Percentiles rank a stretch among this genome's conserved stretches.
Conservation (phyloP, 2,888 invertebrate species). For the Gasteruption jaculator region DNA sequence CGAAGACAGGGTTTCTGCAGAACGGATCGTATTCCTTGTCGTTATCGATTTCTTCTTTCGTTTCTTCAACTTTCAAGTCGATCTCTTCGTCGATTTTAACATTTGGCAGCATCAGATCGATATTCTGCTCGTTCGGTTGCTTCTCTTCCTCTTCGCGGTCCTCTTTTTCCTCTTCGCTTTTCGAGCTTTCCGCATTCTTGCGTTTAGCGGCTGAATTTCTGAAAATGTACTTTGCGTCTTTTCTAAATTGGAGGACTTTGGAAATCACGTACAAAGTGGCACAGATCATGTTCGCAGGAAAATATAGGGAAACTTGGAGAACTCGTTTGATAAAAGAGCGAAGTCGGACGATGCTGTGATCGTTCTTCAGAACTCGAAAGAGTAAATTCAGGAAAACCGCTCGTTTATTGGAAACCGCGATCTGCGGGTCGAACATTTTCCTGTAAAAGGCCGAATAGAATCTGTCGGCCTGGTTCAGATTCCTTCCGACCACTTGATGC, state of each 20-base stretch:
- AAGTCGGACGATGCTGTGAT: conserved; percentile 66
- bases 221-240: conserved; percentile 30
- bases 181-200: conserved; percentile 9
- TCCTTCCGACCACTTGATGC: conserved; percentile 48
- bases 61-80: conserved; percentile 12
- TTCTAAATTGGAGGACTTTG: conserved; percentile 51
- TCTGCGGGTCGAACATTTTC: conserved; percentile 74
- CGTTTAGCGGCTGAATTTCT: no score
- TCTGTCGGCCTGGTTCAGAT: conserved; percentile 50
- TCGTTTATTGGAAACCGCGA: conserved; percentile 65
- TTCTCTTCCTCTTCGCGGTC: conserved; percentile 19
- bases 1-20: conserved; percentile 79
- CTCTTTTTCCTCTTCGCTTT: conserved; percentile 3
- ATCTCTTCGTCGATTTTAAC: conserved; percentile 19
- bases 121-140: no score
- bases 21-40: conserved; percentile 62
- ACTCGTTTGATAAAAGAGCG: conserved; percentile 83
- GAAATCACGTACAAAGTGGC: conserved; percentile 78
- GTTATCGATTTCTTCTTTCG: conserved; percentile 27
- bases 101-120: conserved; percentile 4
- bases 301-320: conserved; percentile 68
- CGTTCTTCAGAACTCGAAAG: conserved; percentile 79
- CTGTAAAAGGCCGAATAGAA: conserved; percentile 87
- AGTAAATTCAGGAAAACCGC: conserved; percentile 83
- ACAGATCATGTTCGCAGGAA: conserved; percentile 74